Percentiles rank a stretch among this genome's conserved stretches.
Conservation (phyloP, 2,797 vertebrate species). For the Epinephelus malabaricus region DNA sequence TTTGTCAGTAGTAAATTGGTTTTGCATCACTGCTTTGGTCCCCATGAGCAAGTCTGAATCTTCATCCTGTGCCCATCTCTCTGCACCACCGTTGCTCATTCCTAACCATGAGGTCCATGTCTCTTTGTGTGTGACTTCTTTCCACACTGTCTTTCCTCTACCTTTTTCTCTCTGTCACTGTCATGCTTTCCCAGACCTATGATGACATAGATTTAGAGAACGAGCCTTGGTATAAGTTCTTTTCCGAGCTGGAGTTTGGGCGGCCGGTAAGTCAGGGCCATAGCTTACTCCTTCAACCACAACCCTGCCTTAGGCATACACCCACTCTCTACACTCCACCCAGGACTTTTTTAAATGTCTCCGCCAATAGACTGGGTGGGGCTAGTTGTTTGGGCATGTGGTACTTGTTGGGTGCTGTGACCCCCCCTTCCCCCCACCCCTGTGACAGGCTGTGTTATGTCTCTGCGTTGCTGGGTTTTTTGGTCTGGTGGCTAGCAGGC, state of each 20-base stretch:
- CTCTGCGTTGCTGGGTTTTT: slow-evolving; percentile 63
- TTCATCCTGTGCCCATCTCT: slow-evolving; percentile 67
- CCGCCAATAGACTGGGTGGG: slow-evolving; percentile 69
- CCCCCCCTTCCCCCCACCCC: slow-evolving; percentile 26
- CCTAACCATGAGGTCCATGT: slow-evolving; percentile 81
- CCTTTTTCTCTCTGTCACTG: slow-evolving; percentile 71
- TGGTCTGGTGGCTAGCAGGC: slow-evolving; percentile 71
- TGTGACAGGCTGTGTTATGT: slow-evolving; percentile 66
- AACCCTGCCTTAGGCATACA: slow-evolving; percentile 66
- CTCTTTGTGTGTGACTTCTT: slow-evolving; percentile 77
- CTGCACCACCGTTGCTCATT: slow-evolving; percentile 58
- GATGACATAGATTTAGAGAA: slow-evolving; percentile 99
- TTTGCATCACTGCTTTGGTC: slow-evolving; percentile 40
- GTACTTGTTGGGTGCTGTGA: slow-evolving; percentile 80
- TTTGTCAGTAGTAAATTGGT: slow-evolving; percentile 1
- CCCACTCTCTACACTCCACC: slow-evolving; percentile 68
- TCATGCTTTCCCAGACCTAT: slow-evolving; percentile 91
- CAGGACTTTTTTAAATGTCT: slow-evolving; percentile 37
- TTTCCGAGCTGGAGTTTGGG: slow-evolving; percentile 99
- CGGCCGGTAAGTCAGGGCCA: slow-evolving; percentile 93
- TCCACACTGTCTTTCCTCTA: slow-evolving; percentile 68
- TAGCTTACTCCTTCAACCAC: slow-evolving; percentile 66
- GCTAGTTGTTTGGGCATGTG: slow-evolving; percentile 82
- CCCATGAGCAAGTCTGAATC: slow-evolving; percentile 48
- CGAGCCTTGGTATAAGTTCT: slow-evolving; percentile 99